Conservation (phyloP, 2,797 vertebrate species). For the Mycteria americana region DNA sequence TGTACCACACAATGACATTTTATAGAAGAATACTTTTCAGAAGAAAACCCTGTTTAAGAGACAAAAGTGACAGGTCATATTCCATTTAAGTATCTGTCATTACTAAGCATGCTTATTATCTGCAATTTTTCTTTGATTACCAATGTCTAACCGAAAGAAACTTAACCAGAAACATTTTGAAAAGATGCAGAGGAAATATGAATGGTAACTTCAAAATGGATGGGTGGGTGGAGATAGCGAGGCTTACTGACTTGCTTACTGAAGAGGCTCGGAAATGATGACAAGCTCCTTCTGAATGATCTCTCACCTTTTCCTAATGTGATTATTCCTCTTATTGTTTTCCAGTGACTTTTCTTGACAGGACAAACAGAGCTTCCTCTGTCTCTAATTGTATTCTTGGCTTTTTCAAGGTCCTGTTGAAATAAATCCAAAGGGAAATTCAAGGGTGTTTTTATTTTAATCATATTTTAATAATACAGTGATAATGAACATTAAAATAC, state of each 20-base stretch:
- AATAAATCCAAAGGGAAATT: constrained; percentile 2
- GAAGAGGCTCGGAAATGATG: neutral
- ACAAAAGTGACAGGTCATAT: constrained; percentile 1
- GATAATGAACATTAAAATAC: constrained; percentile 42
- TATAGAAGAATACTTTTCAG: neutral
- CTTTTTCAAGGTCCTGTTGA: constrained; percentile 65
- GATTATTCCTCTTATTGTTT: constrained; percentile 75
- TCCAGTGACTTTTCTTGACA: constrained; percentile 77
- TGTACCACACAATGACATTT: neutral
- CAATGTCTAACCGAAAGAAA: neutral
- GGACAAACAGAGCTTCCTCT: constrained; percentile 56
- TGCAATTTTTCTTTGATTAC: neutral
- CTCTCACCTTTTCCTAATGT: constrained; percentile 76
- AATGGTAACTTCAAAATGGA: neutral
- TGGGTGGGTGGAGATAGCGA: neutral
- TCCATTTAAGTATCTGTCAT: neutral
- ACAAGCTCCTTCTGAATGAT: neutral
- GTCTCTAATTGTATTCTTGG: constrained; percentile 40
- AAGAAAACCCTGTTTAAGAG: neutral
- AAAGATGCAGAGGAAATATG: neutral
- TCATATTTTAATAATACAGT: neutral
- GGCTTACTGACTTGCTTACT: neutral
- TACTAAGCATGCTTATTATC: constrained; percentile 17
- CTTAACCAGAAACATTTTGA: constrained; percentile 14
- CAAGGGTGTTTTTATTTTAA: neutral